phyloP scores from a whole-genome alignment of 2,888 invertebrate species.

The Platerodrilus igneus region DNA sequence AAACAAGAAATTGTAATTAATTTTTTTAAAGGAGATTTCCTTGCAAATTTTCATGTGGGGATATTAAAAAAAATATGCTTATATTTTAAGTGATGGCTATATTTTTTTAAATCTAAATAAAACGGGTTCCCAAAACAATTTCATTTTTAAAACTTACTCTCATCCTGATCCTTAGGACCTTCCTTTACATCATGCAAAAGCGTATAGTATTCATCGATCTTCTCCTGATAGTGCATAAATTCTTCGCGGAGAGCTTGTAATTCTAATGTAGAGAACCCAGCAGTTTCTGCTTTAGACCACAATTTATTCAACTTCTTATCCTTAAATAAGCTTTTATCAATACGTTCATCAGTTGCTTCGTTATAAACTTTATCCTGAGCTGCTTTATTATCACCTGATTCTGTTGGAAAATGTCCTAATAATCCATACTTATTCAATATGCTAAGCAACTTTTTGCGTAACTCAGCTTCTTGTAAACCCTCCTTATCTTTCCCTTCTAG shows the following conservation, averaged over 20 bases:
- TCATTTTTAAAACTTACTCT: slow-evolving; percentile 57
- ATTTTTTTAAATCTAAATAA: too few relatives aligned
- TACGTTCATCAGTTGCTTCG: slow-evolving; percentile 55
- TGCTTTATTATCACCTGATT: slow-evolving; percentile 44
- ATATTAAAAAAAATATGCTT: too few relatives aligned
- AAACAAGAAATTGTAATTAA: too few relatives aligned
- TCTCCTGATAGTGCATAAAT: slow-evolving; percentile 87
- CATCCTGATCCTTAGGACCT: slow-evolving; percentile 54
- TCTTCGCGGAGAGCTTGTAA: slow-evolving; percentile 79
- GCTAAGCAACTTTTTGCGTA: slow-evolving; percentile 73
- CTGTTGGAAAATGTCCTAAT: slow-evolving; percentile 72
- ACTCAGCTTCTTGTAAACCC: slow-evolving; percentile 74
- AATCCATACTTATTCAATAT: slow-evolving; percentile 80
- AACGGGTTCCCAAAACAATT: slow-evolving; percentile 7
- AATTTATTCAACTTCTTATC: slow-evolving; percentile 86
- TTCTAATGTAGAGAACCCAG: slow-evolving; percentile 84
- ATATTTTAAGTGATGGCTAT: too few relatives aligned
- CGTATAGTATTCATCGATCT: slow-evolving; percentile 84
- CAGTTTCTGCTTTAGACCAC: slow-evolving; percentile 83
- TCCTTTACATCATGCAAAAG: slow-evolving; percentile 67
- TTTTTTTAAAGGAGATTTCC: too few relatives aligned
- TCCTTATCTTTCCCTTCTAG: slow-evolving; percentile 83
- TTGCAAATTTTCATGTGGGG: too few relatives aligned
- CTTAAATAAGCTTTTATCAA: slow-evolving; percentile 75
- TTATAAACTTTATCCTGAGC: slow-evolving; percentile 53